Percentiles rank a stretch among this genome's conserved stretches.
These are phyloP conservation scores for Balearica regulorum DNA, from an alignment of 2,797 vertebrate genomes.

Conservation along the genomic window DNA sequence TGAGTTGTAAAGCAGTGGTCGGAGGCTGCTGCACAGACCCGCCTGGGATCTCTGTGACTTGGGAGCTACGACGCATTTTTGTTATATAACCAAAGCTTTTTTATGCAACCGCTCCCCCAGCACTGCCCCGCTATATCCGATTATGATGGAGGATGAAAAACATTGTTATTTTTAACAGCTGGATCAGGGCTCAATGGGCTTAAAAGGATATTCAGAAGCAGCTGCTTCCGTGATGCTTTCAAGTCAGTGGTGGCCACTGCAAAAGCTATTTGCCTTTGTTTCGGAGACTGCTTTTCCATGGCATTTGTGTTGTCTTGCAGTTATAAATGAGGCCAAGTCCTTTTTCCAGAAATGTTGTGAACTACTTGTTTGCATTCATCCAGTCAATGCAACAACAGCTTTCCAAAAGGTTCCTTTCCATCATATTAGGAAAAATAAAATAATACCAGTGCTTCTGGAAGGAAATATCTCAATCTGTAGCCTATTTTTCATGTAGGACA, in stretches of 20 bases:
- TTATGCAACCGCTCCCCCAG: neutral
- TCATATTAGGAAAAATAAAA: neutral
- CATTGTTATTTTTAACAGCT: conserved; percentile 63
- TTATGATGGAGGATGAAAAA: conserved; percentile 25
- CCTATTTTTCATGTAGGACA: neutral
- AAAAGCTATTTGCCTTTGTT: neutral
- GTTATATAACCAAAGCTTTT: neutral
- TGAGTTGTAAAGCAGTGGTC: neutral
- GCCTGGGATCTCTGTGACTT: neutral
- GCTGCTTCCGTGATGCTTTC: neutral
- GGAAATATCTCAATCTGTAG: neutral
- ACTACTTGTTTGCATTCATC: neutral
- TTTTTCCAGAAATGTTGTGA: neutral
- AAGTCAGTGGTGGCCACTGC: neutral
- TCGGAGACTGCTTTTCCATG: neutral
- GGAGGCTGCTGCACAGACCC: neutral
- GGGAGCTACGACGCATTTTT: neutral
- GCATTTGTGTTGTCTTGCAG: neutral
- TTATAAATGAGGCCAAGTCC: neutral
- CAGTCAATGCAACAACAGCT: neutral
- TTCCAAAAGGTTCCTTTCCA: neutral
- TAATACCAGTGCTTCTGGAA: neutral
- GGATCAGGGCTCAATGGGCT: conserved; percentile 17
- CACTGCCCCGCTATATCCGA: neutral
- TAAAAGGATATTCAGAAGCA: conserved; percentile 37